Conservation (phyloP, 2,113 vertebrate genomes). For the Tragelaphus strepsiceros region DNA sequence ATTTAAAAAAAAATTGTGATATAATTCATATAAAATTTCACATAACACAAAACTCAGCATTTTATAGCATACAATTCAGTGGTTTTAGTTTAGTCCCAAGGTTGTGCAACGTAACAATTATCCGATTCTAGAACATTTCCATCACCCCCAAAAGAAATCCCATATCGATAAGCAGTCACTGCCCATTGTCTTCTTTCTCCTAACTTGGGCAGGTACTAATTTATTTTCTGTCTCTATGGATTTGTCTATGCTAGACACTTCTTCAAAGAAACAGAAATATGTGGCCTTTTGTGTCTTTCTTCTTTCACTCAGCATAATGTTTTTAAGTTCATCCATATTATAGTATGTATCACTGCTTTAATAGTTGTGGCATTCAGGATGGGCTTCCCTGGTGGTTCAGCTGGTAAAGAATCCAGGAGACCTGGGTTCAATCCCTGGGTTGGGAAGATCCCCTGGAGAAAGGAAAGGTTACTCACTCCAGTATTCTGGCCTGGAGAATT, state of each 20-base stretch:
- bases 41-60: not conserved
- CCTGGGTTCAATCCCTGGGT: not conserved
- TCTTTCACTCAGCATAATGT: not conserved
- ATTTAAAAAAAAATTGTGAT: not conserved
- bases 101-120: not conserved
- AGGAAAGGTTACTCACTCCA: not conserved
- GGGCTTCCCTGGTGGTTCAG: not conserved
- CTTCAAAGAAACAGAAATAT: not conserved
- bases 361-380: not conserved
- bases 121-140: not conserved
- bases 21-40: not conserved
- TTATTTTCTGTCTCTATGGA: not conserved
- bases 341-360: not conserved
- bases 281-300: not conserved
- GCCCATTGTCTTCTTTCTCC: not conserved
- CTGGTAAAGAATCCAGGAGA: not conserved
- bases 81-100: not conserved
- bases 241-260: not conserved
- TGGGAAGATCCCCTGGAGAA: not conserved
- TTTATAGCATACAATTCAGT: not conserved
- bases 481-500: not conserved
- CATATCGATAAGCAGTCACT: not conserved
- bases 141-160: not conserved
- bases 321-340: not conserved
- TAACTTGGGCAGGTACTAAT: not conserved